Evolutionary conservation across 2,113 vertebrate species (phyloP), one percentile per base, ranked within the genome.

Genomic region (Calyptommatus sinebrachiatus): DNA sequence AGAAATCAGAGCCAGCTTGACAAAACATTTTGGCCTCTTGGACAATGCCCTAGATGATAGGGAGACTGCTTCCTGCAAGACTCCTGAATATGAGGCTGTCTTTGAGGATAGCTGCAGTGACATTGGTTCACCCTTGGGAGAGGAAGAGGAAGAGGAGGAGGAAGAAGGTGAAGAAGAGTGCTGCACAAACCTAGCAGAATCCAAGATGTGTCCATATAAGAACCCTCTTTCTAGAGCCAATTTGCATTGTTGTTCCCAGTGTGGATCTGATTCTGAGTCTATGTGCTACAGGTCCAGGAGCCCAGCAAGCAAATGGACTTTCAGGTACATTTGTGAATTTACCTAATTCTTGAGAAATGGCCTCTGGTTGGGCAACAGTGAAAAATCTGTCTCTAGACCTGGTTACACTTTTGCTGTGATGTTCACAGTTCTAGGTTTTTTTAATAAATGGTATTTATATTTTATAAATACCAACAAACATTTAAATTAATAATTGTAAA

Each of bases 1-100:
- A 26, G 95, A 96, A 90, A 96, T 96, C 87, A 91, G 95, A 62
- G 95, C 94, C 90, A 96, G 95, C 86, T 94, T 96, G 91, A 96
- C 94, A 2, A 95, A 96, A 89, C 95, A 96, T 90, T 96, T 96
- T 78, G 95, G 95, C 83, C 90, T 94, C 80, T 91, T 94, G 86
- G 95, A 95, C 90, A 90, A 84, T 1, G 92, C 94, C 84, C 91
- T 96, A 0, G 92, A 95, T 1, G 92, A 94, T 0, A 87, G 93
- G 75, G 94, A 93, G 80, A 81, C 88, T 80, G 86, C 87, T 72
- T 92, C 92, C 6, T 95, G 93, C 88, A 93, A 92, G 88, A 95
- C 91, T 74, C 91, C 94, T 0, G 94, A 94, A 6, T 95, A 96
- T 0, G 94, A 95, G 82, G 92, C 93, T 0, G 93, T 94, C 69